Evolutionary conservation across 2,888 invertebrate genomes (phyloP), one percentile per base, ranked within the genome.

Genomic region (Melanostoma scalare): DNA sequence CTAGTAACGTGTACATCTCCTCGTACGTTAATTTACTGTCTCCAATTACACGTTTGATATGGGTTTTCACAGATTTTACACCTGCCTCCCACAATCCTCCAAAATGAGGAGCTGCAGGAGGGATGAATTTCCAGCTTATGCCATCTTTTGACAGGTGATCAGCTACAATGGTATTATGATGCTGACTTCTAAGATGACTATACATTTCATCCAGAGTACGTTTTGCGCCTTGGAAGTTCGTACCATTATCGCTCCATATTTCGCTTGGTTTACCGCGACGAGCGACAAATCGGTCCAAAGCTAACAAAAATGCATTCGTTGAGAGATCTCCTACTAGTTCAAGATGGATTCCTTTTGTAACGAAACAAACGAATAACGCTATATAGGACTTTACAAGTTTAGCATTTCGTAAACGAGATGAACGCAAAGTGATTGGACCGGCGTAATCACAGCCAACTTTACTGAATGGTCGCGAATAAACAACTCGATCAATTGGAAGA

Each of bases 141-240:
- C 5, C 6, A 4, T 53, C 53, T 5, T 53, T 53, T 53, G 53
- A 53, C 10, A 53, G 5, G 2, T 53, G 53, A 53, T 53, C 53
- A 36, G 53, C 53, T 10, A 53, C 53, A 53, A 53, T 53, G 53
- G 53, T 53, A 36, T 53, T 53, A 53, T 53, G 53, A 10, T 53
- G 36, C 4, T 53, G 35, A 53, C 35, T 53, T 10, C 36, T 35
- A 36, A 36, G 53, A n/a, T 53, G 35, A 53, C 0, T 36, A 36
- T 36, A 53, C 36, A 53, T 35, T 53, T 53, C 53, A 6, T 53
- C 36, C 2, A 53, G 53, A 6, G 53, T 53, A 53, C 53, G 53
- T 53, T 53, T 53, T 3, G 52, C 1, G 20, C 20, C 20, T 20
- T 20, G 20, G 20, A 20, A 20, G 20, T 20, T 20, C 20, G 20